A percentile compares a stretch with the other conserved stretches of the same genome.
Conservation (phyloP, 2,888 invertebrate genomes). For the Plebejus melissa region DNA sequence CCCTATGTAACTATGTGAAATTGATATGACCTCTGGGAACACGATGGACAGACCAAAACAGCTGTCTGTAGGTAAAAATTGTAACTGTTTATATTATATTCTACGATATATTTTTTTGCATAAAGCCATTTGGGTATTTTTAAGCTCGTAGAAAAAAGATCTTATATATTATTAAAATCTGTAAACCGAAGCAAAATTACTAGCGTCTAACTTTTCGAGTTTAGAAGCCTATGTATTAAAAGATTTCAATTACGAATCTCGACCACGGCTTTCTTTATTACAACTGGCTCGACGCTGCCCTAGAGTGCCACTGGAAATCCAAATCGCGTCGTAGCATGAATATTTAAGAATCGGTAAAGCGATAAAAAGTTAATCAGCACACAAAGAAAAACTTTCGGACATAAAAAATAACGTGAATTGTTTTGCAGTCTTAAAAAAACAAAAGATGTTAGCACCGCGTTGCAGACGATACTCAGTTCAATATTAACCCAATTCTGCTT, state of each 20-base stretch:
- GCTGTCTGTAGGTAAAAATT: too few species aligned
- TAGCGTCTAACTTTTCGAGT: background rate
- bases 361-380: constrained; percentile 12
- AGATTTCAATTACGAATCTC: background rate
- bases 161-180: too few species aligned
- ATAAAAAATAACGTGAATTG: constrained; percentile 11
- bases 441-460: background rate
- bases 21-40: too few species aligned
- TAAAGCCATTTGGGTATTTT: too few species aligned
- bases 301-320: background rate
- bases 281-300: background rate
- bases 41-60: too few species aligned
- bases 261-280: background rate
- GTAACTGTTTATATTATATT: too few species aligned
- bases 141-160: too few species aligned
- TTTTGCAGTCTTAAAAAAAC: background rate
- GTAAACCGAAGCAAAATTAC: background rate
- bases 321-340: background rate
- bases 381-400: background rate
- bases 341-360: constrained; percentile 17
- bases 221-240: background rate
- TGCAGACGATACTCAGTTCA: background rate
- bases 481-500: background rate
- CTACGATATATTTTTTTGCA: too few species aligned
- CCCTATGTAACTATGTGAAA: too few species aligned